Conservation (phyloP, 2,797 vertebrate genomes). For the Rhincodon typus region DNA sequence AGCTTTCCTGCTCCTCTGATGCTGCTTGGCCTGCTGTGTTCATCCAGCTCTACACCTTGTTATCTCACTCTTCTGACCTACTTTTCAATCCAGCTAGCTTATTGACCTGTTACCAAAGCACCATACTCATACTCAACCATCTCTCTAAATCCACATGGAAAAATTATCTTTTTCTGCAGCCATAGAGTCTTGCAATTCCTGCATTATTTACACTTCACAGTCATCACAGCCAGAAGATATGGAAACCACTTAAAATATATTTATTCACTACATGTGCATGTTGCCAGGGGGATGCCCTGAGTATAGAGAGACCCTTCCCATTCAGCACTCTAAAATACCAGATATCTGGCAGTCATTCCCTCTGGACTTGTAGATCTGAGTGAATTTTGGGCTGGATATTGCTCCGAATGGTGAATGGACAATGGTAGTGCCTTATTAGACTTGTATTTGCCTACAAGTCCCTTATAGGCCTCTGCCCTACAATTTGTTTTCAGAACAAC, state of each 20-base stretch:
- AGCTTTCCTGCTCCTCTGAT: too few relatives aligned
- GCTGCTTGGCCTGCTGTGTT: too few relatives aligned
- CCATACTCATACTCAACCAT: neutral
- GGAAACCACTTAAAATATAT: neutral
- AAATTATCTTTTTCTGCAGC: neutral
- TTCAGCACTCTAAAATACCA: neutral
- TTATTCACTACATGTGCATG: neutral
- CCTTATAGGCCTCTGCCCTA: neutral
- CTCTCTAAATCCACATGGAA: neutral
- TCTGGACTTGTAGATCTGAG: neutral
- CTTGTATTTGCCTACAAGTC: too few relatives aligned
- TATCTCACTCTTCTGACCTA: neutral
- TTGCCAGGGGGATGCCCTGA: neutral
- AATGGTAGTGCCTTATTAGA: neutral
- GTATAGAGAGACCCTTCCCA: neutral
- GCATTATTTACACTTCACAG: neutral
- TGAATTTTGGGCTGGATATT: neutral
- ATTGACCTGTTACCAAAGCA: neutral
- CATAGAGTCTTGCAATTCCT: neutral
- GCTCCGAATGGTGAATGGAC: neutral
- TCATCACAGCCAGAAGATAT: neutral
- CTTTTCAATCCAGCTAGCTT: neutral
- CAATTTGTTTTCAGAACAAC: neutral
- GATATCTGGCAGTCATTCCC: neutral
- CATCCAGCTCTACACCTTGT: too few relatives aligned